Base-by-base conservation (phyloP, 2,797 vertebrate species). In the Rhinoraja longicauda region DNA sequence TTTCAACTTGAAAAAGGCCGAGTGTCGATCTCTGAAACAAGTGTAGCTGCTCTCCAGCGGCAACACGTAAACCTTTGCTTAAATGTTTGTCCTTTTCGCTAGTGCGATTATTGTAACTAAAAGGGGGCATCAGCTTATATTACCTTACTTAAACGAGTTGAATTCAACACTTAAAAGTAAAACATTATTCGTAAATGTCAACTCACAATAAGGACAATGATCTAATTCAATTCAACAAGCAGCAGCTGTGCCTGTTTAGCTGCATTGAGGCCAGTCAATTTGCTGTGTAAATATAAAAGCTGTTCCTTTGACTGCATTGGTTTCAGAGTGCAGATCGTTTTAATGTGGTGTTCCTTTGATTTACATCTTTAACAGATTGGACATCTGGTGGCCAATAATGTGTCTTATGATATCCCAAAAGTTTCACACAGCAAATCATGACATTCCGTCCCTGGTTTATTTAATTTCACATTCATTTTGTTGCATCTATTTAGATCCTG, bases 211-310 rank as follows among this genome's bases (percentile, higher is more conserved):
- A 88, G 6, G 21, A 9, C n/a, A 64, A 64, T 88, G 90, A 10
- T 90, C 36, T 45, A 36, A 10, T 73, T 73, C 64, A 72, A 45
- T 73, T 73, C 17, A 70, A 45, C 64, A 91, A 73, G 84, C 29
- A 88, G 88, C 84, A 73, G 90, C 67, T 91, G 90, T 73, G 36
- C 36, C 84, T 36, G 88, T 17, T 91, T 73, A 91, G 67, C 67
- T 91, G 59, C 57, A 90, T 29, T 29, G 3, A 90, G n/a, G 59
- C 84, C 84, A 90, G n/a, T 21, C 39, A 39, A 13, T 26, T 26
- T 73, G 15, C 67, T 91, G 64, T 72, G 24, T 72, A 53, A 91
- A 70, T 91, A 15, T 19, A 70, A 91, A 73, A 45, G 13, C n/a
- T 91, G 67, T 26, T 32, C 67, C 19, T 73, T 91, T 73, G 15